phyloP scores from a whole-genome alignment of 2,888 invertebrate genomes.

The Lymantria dispar region DNA sequence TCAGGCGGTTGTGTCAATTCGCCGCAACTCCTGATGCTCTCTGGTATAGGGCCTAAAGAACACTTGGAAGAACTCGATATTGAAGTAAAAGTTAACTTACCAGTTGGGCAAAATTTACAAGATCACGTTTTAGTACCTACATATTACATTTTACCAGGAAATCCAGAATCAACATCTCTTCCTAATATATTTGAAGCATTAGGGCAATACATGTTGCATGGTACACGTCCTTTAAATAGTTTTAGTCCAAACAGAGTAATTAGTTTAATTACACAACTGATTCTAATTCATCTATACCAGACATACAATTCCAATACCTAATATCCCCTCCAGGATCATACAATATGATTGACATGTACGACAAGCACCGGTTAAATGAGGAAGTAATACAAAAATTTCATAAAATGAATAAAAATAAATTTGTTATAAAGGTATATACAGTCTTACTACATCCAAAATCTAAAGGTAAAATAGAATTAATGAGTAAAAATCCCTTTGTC shows the following conservation, averaged over 20 bases:
- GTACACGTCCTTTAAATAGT: conserved; percentile 70
- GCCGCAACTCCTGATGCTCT: conserved; percentile 75
- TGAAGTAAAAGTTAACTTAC: conserved; percentile 61
- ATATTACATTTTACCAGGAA: conserved; percentile 51
- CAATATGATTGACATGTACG: conserved; percentile 47
- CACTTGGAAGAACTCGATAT: conserved; percentile 63
- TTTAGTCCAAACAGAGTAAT: conserved; percentile 61
- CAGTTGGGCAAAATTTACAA: conserved; percentile 78
- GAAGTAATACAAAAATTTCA: conserved; percentile 43
- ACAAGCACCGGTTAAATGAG: conserved; percentile 43
- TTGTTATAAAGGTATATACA: conserved; percentile 72
- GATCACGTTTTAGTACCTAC: conserved; percentile 72
- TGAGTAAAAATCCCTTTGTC: conserved; percentile 84
- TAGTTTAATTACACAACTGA: conserved; percentile 54
- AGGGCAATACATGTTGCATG: conserved; percentile 69
- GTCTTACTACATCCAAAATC: conserved; percentile 86
- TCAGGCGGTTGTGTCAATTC: conserved; percentile 77
- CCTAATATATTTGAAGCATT: conserved; percentile 49
- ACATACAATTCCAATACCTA: conserved; percentile 56
- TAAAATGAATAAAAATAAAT: conserved; percentile 46
- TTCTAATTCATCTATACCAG: conserved; percentile 44
- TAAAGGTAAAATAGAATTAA: conserved; percentile 85
- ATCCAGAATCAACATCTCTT: conserved; percentile 40
- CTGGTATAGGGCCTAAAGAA: conserved; percentile 75
- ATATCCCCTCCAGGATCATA: conserved; percentile 45